Percentiles rank a stretch among this genome's conserved stretches.
phyloP scores from a whole-genome alignment of 2,113 vertebrate species.

The Psittacara wagleri region DNA sequence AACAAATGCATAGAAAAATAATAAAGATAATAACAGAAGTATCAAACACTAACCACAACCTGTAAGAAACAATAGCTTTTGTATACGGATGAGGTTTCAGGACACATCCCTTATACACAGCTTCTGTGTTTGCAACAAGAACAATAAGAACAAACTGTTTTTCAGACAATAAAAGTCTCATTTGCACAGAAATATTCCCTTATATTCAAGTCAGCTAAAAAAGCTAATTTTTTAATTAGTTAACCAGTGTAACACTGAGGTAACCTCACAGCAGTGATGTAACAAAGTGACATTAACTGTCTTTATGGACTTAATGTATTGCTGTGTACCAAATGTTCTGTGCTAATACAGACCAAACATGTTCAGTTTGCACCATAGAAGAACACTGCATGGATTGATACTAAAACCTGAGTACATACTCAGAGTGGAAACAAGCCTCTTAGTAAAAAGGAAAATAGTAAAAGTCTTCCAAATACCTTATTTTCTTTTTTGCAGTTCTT shows the following conservation, averaged over 20 bases:
- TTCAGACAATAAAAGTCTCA: background rate
- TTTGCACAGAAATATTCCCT: background rate
- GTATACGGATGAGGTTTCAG: background rate
- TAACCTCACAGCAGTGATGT: background rate
- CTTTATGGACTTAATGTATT: background rate
- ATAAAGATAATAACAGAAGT: background rate
- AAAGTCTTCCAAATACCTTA: background rate
- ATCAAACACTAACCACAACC: background rate
- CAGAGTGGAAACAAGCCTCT: background rate
- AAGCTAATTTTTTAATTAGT: background rate
- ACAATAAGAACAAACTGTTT: accelerated
- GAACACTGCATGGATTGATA: background rate
- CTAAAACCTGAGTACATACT: background rate
- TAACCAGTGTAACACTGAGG: background rate
- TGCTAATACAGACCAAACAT: background rate
- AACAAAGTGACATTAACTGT: background rate
- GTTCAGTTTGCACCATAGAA: background rate
- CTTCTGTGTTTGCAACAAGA: background rate
- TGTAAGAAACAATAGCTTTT: background rate
- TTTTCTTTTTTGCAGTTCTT: background rate
- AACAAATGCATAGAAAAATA: background rate
- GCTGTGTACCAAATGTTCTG: background rate
- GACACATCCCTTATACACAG: background rate
- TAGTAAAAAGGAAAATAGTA: background rate
- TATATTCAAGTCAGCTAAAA: background rate